phyloP scores from a whole-genome alignment of 2,888 invertebrate genomes.

The Candidula unifasciata region DNA sequence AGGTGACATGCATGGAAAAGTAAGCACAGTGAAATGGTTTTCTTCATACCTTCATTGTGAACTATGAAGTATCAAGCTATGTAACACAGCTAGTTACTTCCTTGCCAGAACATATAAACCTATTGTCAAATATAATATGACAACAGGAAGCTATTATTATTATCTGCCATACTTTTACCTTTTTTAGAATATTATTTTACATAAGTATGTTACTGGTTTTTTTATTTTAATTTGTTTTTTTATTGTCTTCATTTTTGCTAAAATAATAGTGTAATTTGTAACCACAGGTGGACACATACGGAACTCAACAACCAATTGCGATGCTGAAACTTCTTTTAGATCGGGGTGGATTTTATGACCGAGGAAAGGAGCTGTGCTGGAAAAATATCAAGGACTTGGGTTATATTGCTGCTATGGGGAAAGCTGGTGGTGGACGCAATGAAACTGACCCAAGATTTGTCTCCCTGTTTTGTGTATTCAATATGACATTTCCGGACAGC shows the following conservation, averaged over 20 bases:
- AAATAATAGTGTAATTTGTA: too few relatives aligned
- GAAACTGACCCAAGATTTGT: constrained; percentile 93
- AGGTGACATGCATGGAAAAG: too few relatives aligned
- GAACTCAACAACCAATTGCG: constrained; percentile 95
- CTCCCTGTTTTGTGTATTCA: constrained; percentile 92
- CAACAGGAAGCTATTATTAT: too few relatives aligned
- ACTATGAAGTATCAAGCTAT: too few relatives aligned
- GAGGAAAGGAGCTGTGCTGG: constrained; percentile 93
- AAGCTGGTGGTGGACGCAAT: constrained; percentile 91
- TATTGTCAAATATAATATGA: too few relatives aligned
- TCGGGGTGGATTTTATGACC: constrained; percentile 91
- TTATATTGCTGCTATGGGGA: constrained; percentile 79
- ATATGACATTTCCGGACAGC: constrained; percentile 90
- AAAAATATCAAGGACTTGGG: constrained; percentile 89
- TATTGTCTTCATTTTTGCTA: not conserved
- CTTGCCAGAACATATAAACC: too few relatives aligned
- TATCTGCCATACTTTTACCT: too few relatives aligned
- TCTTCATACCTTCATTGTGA: too few relatives aligned
- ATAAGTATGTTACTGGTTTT: too few relatives aligned
- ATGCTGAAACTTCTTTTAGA: constrained; percentile 92
- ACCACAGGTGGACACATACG: constrained; percentile 85
- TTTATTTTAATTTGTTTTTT: not conserved
- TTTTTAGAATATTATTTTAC: too few relatives aligned
- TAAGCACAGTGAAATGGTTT: too few relatives aligned
- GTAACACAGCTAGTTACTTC: too few relatives aligned